These are phyloP conservation scores for Lucilia cuprina DNA, from an alignment of 1,140 invertebrate genomes.

Conservation along the genomic window DNA sequence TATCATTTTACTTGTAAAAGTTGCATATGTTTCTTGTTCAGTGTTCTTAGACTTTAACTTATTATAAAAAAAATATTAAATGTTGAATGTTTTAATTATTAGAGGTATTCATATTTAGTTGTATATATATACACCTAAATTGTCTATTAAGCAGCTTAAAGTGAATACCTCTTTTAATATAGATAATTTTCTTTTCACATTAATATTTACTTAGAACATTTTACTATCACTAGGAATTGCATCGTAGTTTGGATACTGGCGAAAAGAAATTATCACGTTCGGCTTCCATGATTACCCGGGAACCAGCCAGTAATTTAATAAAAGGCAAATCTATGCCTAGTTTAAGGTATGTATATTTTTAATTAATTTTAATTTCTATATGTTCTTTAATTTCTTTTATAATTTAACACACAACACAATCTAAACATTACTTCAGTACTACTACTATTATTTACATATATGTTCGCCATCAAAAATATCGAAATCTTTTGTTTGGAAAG, in stretches of 20 bases:
- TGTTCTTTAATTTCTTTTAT: no score
- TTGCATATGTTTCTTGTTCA: constrained; percentile 30
- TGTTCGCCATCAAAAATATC: no score
- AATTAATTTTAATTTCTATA: not conserved
- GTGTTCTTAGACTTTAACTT: not conserved
- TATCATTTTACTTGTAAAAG: constrained; percentile 16
- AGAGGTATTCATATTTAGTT: not conserved
- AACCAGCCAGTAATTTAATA: constrained; percentile 74
- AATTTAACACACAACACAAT: no score
- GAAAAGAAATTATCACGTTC: constrained; percentile 74
- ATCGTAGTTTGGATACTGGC: constrained; percentile 79
- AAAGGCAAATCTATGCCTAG: constrained; percentile 96
- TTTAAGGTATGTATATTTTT: constrained; percentile 73
- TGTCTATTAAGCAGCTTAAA: not conserved
- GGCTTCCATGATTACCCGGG: constrained; percentile 69
- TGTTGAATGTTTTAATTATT: not conserved
- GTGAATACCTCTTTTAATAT: not conserved
- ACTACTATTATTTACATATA: no score
- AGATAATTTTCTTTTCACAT: not conserved
- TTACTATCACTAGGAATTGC: constrained; percentile 68
- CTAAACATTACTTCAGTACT: no score
- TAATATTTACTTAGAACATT: not conserved
- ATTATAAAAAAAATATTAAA: not conserved
- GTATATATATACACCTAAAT: no score
- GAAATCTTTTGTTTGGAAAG: no score